Base-by-base conservation (phyloP, 2,797 vertebrate genomes). In the Huso huso region DNA sequence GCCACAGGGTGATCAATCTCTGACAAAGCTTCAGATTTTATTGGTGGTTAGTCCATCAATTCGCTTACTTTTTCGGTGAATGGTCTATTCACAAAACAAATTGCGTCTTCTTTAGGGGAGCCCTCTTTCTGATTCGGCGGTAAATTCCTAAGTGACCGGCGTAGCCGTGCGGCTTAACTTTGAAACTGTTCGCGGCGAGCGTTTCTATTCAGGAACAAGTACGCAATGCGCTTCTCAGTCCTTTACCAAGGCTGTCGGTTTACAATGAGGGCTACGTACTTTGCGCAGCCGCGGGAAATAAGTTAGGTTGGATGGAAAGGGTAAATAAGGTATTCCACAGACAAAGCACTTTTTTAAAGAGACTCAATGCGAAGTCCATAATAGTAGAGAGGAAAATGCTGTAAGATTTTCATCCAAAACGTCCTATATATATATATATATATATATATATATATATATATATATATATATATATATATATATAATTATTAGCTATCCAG, bases 281-380 rank as follows among this genome's bases (percentile, higher is more conserved):
- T 62, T 62, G 48, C 64, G 23, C 48, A 62, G 61, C 61, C 6
- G 10, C 10, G 9, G 9, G 3, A 10, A 62, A 69, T 83, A 72
- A 88, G 86, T 83, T 82, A 72, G 81, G 81, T 82, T 76, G 85
- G 82, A 73, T 68, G 77, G 69, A 68, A 74, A 82, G 82, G 75
- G 83, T 82, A 84, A 87, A 78, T 80, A 82, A 79, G 80, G 74
- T 62, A 73, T 81, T 77, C 77, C 72, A 77, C 78, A 87, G 78
- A 90, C 88, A 90, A 89, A 90, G 86, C 74, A 76, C 70, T 77
- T 37, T 5, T 81, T 77, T 82, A 86, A 86, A 85, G 81, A 76
- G 77, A 71, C 8, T 12, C 51, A 12, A 8, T 53, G 8, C 12
- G 51, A 53, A 8, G 51, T 8, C 51, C 8, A 12, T 8, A 9